A percentile compares a stretch with the other conserved stretches of the same genome.
Conservation (phyloP, 2,113 vertebrate species). For the Antennarius striatus region DNA sequence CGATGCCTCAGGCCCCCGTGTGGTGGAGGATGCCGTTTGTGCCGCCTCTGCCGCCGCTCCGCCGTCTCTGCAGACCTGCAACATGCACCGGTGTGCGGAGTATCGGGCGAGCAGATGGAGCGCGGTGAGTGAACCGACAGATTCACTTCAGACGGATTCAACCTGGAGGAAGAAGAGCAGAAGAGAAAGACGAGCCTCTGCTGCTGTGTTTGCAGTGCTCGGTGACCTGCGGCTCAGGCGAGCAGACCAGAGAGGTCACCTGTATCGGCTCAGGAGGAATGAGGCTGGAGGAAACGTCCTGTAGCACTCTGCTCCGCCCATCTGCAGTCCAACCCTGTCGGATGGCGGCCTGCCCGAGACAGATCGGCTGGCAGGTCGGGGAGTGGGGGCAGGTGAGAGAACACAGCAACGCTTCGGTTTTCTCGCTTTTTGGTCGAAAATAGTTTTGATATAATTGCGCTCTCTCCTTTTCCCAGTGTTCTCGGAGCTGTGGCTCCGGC, state of each 20-base stretch:
- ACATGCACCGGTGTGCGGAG: constrained; percentile 80
- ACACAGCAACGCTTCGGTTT: background rate
- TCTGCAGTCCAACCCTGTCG: constrained; percentile 76
- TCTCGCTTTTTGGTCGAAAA: no score
- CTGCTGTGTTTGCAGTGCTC: constrained; percentile 83
- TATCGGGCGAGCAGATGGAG: constrained; percentile 84
- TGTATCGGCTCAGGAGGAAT: constrained; percentile 79
- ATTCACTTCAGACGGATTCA: no score
- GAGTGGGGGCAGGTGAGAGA: constrained; percentile 90
- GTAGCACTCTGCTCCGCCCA: constrained; percentile 79
- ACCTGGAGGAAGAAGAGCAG: no score
- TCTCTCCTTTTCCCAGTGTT: constrained; percentile 81
- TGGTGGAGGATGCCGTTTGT: constrained; percentile 81
- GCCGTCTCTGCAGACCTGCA: constrained; percentile 84
- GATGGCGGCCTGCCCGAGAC: constrained; percentile 73
- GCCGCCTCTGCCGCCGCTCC: constrained; percentile 81
- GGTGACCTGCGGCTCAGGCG: constrained; percentile 86
- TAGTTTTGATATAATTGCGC: background rate
- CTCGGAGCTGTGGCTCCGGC: constrained; percentile 87
- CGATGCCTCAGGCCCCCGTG: constrained; percentile 75
- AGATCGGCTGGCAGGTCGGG: constrained; percentile 86
- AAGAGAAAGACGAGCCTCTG: background rate
- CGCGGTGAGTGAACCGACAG: constrained; percentile 74
- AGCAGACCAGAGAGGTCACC: constrained; percentile 84
- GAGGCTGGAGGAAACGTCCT: constrained; percentile 78